Percentiles rank a stretch among this genome's conserved stretches.
Evolutionary conservation across 2,797 vertebrate genomes (phyloP).

Genomic region (Aulostomus chinensis): DNA sequence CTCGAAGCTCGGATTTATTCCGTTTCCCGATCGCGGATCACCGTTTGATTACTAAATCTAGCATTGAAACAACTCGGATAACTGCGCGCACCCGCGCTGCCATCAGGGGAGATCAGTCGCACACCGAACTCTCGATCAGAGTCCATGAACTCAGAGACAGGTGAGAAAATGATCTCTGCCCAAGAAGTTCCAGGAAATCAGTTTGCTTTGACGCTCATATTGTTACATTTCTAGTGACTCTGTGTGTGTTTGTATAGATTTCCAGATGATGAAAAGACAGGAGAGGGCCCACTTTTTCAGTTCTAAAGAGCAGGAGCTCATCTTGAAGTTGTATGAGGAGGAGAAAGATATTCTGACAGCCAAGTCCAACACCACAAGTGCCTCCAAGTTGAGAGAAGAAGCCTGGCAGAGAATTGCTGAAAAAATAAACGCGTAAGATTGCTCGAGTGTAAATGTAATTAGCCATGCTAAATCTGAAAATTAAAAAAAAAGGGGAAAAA

Average conservation of each 20-base stretch:
- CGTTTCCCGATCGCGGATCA: slow-evolving; percentile 6
- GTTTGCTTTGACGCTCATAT: too few species aligned
- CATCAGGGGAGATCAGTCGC: slow-evolving; percentile 45
- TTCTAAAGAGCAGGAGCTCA: slow-evolving; percentile 68
- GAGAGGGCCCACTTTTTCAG: slow-evolving; percentile 74
- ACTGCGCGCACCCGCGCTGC: slow-evolving; percentile 59
- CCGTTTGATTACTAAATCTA: slow-evolving; percentile 69
- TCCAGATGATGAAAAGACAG: slow-evolving; percentile 49
- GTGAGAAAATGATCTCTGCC: slow-evolving; percentile 45
- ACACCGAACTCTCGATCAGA: slow-evolving; percentile 41
- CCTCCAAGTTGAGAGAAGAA: slow-evolving; percentile 67
- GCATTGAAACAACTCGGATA: slow-evolving; percentile 75
- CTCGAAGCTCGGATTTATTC: not conserved
- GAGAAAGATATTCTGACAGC: slow-evolving; percentile 61
- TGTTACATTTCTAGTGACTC: not conserved
- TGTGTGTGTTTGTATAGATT: slow-evolving; percentile 25
- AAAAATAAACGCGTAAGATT: slow-evolving; percentile 62
- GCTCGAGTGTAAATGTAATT: not conserved
- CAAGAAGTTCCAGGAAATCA: too few species aligned
- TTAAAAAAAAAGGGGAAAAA: too few species aligned
- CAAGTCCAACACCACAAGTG: slow-evolving; percentile 72
- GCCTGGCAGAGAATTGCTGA: slow-evolving; percentile 78
- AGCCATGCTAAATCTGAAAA: too few species aligned
- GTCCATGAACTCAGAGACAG: slow-evolving; percentile 49
- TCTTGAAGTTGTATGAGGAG: slow-evolving; percentile 69